Percentiles rank a stretch among this genome's conserved stretches.
phyloP scores from a whole-genome alignment of 2,113 vertebrate genomes.

The Sciurus niger region DNA sequence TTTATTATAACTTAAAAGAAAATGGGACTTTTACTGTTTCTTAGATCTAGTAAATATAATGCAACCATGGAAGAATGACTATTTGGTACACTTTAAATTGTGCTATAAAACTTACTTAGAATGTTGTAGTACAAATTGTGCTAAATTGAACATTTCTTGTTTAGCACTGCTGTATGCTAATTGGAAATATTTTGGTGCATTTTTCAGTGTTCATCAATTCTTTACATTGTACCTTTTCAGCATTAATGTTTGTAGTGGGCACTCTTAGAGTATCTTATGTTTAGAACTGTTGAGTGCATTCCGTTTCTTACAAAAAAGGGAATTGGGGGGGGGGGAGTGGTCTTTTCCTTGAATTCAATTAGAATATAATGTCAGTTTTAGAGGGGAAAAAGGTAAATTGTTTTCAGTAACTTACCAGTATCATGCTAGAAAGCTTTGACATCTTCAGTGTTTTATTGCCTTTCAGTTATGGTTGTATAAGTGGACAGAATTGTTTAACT shows the following conservation, averaged over 20 bases:
- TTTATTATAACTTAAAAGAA: constrained; percentile 1
- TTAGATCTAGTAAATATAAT: constrained; percentile 42
- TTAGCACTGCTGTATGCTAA: not conserved
- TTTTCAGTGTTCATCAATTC: not conserved
- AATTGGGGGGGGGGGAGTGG: not conserved
- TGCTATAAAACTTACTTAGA: constrained; percentile 12
- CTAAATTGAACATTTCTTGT: constrained; percentile 3
- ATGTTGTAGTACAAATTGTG: constrained; percentile 18
- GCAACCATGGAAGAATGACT: not conserved
- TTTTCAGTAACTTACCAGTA: not conserved
- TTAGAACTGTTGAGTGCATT: not conserved
- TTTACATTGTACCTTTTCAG: not conserved
- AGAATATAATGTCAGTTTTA: not conserved
- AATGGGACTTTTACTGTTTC: not conserved
- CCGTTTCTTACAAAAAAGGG: not conserved
- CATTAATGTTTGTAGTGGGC: constrained; percentile 5
- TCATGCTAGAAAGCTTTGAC: not conserved
- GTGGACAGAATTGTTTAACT: not conserved
- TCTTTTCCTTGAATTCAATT: constrained; percentile 42
- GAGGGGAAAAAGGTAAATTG: not conserved
- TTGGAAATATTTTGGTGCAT: not conserved
- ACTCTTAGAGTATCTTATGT: not conserved
- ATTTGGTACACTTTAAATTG: constrained; percentile 14
- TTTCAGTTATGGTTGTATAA: not conserved
- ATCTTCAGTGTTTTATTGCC: not conserved